These are phyloP conservation scores for Abscondita cerata DNA, from an alignment of 2,888 invertebrate species.

Conservation along the genomic window DNA sequence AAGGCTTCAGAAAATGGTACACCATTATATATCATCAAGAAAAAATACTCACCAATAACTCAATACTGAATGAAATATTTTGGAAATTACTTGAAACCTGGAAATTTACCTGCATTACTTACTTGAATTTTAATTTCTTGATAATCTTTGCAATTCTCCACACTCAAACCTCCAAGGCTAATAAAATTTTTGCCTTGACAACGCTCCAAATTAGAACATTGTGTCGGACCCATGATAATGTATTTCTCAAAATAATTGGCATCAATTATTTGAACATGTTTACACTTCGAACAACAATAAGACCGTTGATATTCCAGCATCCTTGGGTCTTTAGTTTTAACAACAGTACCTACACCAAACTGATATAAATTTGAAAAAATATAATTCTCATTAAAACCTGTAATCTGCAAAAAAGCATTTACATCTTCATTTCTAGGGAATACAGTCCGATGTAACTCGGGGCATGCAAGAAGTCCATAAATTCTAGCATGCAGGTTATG, in stretches of 20 bases:
- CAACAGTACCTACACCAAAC: conserved; percentile 71
- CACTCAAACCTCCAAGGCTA: conserved; percentile 63
- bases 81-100: too few species aligned
- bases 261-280: conserved; percentile 68
- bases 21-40: too few species aligned
- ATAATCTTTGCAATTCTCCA: conserved; percentile 77
- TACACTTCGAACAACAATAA: conserved; percentile 80
- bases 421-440: conserved; percentile 77
- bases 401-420: conserved; percentile 75
- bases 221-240: conserved; percentile 58
- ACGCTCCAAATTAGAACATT: conserved; percentile 64
- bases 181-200: conserved; percentile 65
- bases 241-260: conserved; percentile 69
- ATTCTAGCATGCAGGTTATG: conserved; percentile 73
- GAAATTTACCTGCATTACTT: too few species aligned
- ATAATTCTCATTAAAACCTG: conserved; percentile 60
- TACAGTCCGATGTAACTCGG: conserved; percentile 69
- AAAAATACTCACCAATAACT: too few species aligned
- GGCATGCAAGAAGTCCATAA: conserved; percentile 71
- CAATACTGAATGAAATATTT: too few species aligned
- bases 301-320: conserved; percentile 78
- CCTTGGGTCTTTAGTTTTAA: conserved; percentile 76
- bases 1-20: too few species aligned
- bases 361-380: background rate
- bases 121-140: conserved; percentile 87